Conservation (phyloP, 2,113 vertebrate genomes). For the Oryzias woworae region DNA sequence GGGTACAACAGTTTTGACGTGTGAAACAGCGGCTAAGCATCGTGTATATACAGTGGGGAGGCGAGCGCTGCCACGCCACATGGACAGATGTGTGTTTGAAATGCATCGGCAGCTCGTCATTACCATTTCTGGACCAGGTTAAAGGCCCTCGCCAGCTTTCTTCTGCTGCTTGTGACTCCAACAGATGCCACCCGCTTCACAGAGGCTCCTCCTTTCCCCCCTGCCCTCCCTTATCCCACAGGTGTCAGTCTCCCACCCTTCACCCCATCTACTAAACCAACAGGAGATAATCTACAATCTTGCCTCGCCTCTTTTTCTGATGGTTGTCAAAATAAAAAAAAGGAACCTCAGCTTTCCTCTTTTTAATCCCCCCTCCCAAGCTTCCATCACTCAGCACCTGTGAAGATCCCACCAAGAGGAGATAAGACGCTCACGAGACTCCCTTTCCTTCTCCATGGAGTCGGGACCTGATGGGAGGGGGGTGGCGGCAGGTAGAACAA, state of each 20-base stretch:
- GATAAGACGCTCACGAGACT: slow-evolving; percentile 53
- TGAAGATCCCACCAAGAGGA: slow-evolving; percentile 58
- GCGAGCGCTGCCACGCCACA: not conserved
- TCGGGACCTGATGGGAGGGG: slow-evolving; percentile 6
- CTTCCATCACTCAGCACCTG: slow-evolving; percentile 65
- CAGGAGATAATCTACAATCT: slow-evolving; percentile 57
- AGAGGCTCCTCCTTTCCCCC: slow-evolving; percentile 20
- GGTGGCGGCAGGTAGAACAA: slow-evolving; percentile 68
- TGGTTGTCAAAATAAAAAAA: slow-evolving; percentile 32
- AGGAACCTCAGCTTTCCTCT: slow-evolving; percentile 37
- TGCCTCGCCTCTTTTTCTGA: slow-evolving; percentile 11
- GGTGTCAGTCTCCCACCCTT: slow-evolving; percentile 54
- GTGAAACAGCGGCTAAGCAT: slow-evolving; percentile 14
- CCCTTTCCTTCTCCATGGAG: slow-evolving; percentile 12
- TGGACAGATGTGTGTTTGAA: slow-evolving; percentile 68
- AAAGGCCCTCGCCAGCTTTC: slow-evolving; percentile 55
- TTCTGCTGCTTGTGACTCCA: slow-evolving; percentile 63
- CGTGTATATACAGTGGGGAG: slow-evolving; percentile 23
- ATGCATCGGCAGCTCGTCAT: slow-evolving; percentile 59
- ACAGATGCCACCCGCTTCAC: slow-evolving; percentile 65
- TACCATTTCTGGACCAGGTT: slow-evolving; percentile 71
- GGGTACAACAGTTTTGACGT: slow-evolving; percentile 17
- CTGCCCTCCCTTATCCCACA: slow-evolving; percentile 44
- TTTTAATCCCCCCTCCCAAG: slow-evolving; percentile 37
- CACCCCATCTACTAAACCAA: slow-evolving; percentile 25